Conservation (phyloP, 1,140 invertebrate genomes). For the Olivierus martensii region DNA sequence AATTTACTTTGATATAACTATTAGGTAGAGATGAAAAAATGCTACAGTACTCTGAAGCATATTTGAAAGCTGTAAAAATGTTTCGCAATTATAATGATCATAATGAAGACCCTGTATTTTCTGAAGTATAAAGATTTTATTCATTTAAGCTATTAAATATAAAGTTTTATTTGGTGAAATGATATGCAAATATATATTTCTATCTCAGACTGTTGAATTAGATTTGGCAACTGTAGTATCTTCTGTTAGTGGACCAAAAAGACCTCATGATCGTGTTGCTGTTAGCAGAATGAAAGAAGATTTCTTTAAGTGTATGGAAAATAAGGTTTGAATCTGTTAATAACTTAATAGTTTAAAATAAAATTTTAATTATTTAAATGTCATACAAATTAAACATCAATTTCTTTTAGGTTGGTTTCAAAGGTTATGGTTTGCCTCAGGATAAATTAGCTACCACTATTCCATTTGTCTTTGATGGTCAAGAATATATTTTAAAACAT, state of each 20-base stretch:
- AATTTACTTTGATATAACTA: background rate
- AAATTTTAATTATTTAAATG: background rate
- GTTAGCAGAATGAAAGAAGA: slow-evolving; percentile 81
- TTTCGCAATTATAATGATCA: slow-evolving; percentile 67
- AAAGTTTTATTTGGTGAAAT: too few species aligned
- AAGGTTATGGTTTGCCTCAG: slow-evolving; percentile 71
- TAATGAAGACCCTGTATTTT: slow-evolving; percentile 71
- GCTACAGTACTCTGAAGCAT: slow-evolving; percentile 68
- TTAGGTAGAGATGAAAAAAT: slow-evolving; percentile 51
- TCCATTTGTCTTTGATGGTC: slow-evolving; percentile 62
- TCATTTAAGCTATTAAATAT: too few species aligned
- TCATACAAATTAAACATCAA: background rate
- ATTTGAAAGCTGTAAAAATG: slow-evolving; percentile 65
- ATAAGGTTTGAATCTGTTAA: slow-evolving; percentile 48
- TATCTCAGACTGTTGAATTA: slow-evolving; percentile 55
- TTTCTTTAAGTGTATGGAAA: slow-evolving; percentile 73
- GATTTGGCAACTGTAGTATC: slow-evolving; percentile 81
- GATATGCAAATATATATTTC: too few species aligned
- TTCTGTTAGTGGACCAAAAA: slow-evolving; percentile 89
- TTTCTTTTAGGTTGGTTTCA: slow-evolving; percentile 67
- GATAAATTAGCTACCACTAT: slow-evolving; percentile 49
- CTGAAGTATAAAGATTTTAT: slow-evolving; percentile 37
- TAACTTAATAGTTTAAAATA: too few species aligned
- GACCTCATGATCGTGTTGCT: slow-evolving; percentile 89
- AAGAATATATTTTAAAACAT: slow-evolving; percentile 70